phyloP scores from a whole-genome alignment of 2,113 vertebrate species.

The Pseudopipra pipra region DNA sequence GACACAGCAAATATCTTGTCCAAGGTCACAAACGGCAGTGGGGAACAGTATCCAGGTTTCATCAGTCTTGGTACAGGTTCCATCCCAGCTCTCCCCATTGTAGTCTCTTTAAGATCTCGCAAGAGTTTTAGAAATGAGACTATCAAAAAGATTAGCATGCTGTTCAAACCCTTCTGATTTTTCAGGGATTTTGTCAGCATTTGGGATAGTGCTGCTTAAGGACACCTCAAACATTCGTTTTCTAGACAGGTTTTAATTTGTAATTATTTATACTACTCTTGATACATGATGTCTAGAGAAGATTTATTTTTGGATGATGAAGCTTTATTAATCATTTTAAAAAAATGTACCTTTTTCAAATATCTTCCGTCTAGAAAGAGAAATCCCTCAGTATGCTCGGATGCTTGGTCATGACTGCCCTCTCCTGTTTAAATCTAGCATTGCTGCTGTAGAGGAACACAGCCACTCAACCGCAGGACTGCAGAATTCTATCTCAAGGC shows the following conservation, averaged over 20 bases:
- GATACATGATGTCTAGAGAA: slow-evolving; percentile 61
- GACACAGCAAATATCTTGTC: neutral
- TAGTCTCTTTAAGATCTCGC: neutral
- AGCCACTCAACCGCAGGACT: neutral
- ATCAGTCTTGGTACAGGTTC: neutral
- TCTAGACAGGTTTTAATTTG: slow-evolving; percentile 56
- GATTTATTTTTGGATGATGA: slow-evolving; percentile 66
- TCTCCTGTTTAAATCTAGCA: slow-evolving; percentile 66
- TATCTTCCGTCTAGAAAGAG: neutral
- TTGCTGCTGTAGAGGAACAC: neutral
- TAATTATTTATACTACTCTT: slow-evolving; percentile 67
- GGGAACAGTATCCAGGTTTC: neutral
- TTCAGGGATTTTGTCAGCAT: slow-evolving; percentile 44
- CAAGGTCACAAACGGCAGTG: neutral
- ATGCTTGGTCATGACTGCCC: slow-evolving; percentile 60
- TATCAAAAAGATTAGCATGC: neutral
- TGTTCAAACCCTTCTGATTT: slow-evolving; percentile 37
- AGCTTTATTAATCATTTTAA: slow-evolving; percentile 56
- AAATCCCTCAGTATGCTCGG: neutral
- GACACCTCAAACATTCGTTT: slow-evolving; percentile 50
- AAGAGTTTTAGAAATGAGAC: neutral
- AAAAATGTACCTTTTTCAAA: neutral
- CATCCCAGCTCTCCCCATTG: neutral
- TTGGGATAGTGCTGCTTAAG: slow-evolving; percentile 46
- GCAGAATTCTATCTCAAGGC: neutral